Base-by-base conservation (phyloP, 2,888 invertebrate species). In the Hanleya hanleyi region DNA sequence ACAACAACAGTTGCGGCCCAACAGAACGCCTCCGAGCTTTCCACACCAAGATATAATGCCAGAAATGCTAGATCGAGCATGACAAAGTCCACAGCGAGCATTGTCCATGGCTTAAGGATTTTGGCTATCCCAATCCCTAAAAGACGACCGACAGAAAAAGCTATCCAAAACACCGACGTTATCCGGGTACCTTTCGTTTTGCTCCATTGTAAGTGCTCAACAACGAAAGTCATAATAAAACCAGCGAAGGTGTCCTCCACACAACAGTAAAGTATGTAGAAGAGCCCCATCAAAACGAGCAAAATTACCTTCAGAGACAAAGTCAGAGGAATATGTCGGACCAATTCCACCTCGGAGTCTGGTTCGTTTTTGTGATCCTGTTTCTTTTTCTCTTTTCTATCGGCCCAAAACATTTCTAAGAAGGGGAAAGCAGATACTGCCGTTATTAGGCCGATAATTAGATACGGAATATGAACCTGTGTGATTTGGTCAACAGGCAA, bases 81-180 rank as follows among this genome's bases (percentile, higher is more conserved):
- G 1, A 83, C 71, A 9, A 82, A 77, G 71, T 90, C 89, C 1
- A 80, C 74, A 18, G 86, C 76, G n/a, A 91, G 76, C 83, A 91
- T 86, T 22, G 80, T 81, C 1, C 84, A 81, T 2, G 89, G 87
- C 49, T 79, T 83, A 12, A 90, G 72, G 61, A 84, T 86, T 18
- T 84, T 83, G 0, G 90, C 85, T 26, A 89, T 77, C 67, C 88
- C 84, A 26, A 91, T 89, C 57, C 88, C 87, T 1, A 86, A 73
- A 66, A 89, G 86, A n/a, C 91, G 83, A 3, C 84, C 86, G 1
- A 84, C 78, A 2, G 91, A 89, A 81, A 91, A 91, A 3, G 87
- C 81, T 0, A 88, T 89, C 91, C 91, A 91, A 77, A 88, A 91
- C 0, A 88, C 81, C 9, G 90, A 88, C 0, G 89, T 87, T 4